phyloP scores from a whole-genome alignment of 2,888 invertebrate species.

The Lutraria lutraria region DNA sequence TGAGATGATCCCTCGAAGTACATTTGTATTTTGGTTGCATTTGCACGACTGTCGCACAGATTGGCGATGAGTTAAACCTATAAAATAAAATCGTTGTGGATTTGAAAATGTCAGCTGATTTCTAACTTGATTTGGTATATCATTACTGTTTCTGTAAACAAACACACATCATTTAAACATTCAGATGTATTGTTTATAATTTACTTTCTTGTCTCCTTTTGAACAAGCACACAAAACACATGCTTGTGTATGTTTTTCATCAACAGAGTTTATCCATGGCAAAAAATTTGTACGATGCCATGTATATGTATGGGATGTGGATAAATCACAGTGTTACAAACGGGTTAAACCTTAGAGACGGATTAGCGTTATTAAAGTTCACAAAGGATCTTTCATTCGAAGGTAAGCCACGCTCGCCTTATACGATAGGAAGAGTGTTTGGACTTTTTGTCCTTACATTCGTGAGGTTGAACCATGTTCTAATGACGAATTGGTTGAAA shows the following conservation, averaged over 20 bases:
- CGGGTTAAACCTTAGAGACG: constrained; percentile 59
- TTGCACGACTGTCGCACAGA: neutral
- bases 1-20: neutral
- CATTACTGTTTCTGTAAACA: too few species aligned
- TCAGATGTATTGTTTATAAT: too few species aligned
- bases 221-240: too few species aligned
- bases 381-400: constrained; percentile 56
- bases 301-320: constrained; percentile 67
- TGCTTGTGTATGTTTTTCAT: neutral
- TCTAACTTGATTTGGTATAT: too few species aligned
- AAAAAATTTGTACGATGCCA: constrained; percentile 61
- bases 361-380: constrained; percentile 58
- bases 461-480: too few species aligned
- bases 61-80: neutral
- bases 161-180: too few species aligned
- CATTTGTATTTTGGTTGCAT: neutral
- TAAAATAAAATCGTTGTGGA: too few species aligned
- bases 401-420: constrained; percentile 47
- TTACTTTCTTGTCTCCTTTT: too few species aligned
- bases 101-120: too few species aligned
- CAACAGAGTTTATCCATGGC: constrained; percentile 41
- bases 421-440: too few species aligned
- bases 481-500: too few species aligned
- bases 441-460: too few species aligned
- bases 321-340: constrained; percentile 58